Base-by-base conservation (phyloP, 2,113 vertebrate genomes). In the Lophius piscatorius region DNA sequence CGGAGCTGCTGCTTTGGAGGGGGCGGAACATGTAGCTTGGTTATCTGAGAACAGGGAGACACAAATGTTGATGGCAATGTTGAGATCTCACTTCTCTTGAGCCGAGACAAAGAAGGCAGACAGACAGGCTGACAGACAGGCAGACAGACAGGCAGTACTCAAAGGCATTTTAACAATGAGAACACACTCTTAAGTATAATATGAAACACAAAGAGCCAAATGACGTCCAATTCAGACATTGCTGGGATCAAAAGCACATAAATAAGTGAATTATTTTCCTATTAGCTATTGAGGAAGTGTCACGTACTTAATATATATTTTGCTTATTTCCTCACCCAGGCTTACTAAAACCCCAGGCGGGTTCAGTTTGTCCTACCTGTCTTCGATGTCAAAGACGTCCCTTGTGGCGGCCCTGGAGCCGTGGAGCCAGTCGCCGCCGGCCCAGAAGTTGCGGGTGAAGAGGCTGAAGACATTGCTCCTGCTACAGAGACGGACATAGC, bases 401-500 rank as follows among this genome's bases (percentile, higher is more conserved):
- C 88, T 12, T 90, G 88, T 14, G 89, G 88, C 0, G 88, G 87
- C 57, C 89, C 90, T 3, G 88, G 84, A 35, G 91, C 89, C 6
- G 87, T 78, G 24, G 90, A 90, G 3, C 91, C 91, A 0, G 91
- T 93, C 3, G 91, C 91, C 3, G 90, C 91, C 0, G 91, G 91
- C 2, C 81, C 90, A 6, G 90, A 89, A 9, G 89, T 79, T 26
- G 84, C 83, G 6, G 87, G 89, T 12, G 88, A 85, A 14, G 90
- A 90, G 1, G 81, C 78, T 2, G 89, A 88, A 5, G 91, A 88
- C 63, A 90, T 70, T 9, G 89, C 91, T 14, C 91, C 91, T 0
- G 89, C 89, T 17, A 91, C 78, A 33, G 91, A 83, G 10, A 89
- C 86, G 8, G 87, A 74, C 73, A 91, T 89, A 20, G 72, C 64